Evolutionary conservation across 2,113 vertebrate genomes (phyloP), one percentile per base, ranked within the genome.

Genomic region (Pelmatolapia mariae): DNA sequence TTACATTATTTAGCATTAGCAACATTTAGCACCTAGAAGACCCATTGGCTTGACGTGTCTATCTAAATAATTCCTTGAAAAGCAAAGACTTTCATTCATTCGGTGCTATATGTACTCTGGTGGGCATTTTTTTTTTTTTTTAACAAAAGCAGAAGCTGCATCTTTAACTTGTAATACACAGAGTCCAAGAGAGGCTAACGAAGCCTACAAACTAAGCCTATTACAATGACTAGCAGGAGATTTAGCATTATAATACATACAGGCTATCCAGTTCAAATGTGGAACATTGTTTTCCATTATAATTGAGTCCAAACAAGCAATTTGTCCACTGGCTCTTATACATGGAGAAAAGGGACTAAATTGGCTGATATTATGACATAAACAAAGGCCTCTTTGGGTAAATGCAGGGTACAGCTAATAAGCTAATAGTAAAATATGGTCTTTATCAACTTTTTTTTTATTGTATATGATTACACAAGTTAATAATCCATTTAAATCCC

Each of bases 261-360:
- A n/a, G 6, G 29, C 10, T n/a, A 50, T 66, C 10, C 13, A 16
- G 10, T 53, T 45, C 7, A 63, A 85, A 89, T 61, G 8, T 47
- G 83, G 33, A 83, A 61, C 40, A 80, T n/a, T 89, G 15, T 36
- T 40, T 80, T 66, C 19, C 12, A 31, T 66, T 26, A 53, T 29
- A 53, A 45, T 76, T 18, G 9, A 85, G 31, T 82, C 83, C 61
- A 90, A 89, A 89, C 53, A 87, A 87, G 73, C 78, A 85, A 79
- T 88, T 83, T 91, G 31, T 40, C 40, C 52, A 10, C n/a, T 33
- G 57, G 2, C 43, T 89, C 40, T 40, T 80, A 68, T 16, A 66
- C 15, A 26, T 6, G 19, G 47, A 81, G 56, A 19, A 24, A 57
- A 52, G 7, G 68, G 10, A 56, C 81, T 26, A 82, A 78, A 91